phyloP scores from a whole-genome alignment of 2,888 invertebrate genomes.

The Calliphora vomitoria region DNA sequence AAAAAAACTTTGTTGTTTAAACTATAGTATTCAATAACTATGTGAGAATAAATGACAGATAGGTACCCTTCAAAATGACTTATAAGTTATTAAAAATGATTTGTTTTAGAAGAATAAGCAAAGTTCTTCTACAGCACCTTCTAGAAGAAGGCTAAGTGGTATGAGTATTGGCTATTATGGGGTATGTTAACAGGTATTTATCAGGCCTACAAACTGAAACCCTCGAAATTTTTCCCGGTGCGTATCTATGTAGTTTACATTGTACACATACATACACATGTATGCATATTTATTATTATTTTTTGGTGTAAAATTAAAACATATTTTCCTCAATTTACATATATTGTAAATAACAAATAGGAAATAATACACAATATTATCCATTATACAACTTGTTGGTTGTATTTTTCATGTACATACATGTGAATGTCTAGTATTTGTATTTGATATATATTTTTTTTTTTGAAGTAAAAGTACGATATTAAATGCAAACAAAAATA shows the following conservation, averaged over 20 bases:
- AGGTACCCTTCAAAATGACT: too few species aligned
- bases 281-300: constrained; percentile 41
- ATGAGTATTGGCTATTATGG: too few species aligned
- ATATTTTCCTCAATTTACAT: constrained; percentile 68
- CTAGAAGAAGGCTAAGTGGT: too few species aligned
- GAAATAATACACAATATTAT: constrained; percentile 65
- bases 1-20: too few species aligned
- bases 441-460: constrained; percentile 24
- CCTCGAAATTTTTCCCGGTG: too few species aligned
- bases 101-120: too few species aligned
- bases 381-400: constrained; percentile 65
- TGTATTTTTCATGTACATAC: neutral
- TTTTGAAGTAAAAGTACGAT: constrained; percentile 41
- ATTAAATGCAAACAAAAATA: constrained; percentile 44
- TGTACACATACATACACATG: neutral
- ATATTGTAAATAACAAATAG: constrained; percentile 65
- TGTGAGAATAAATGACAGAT: too few species aligned
- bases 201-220: too few species aligned
- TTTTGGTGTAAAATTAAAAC: constrained; percentile 66
- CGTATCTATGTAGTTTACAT: neutral
- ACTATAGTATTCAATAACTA: too few species aligned
- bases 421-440: neutral
- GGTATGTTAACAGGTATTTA: too few species aligned
- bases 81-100: too few species aligned
- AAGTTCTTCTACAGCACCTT: too few species aligned